phyloP scores from a whole-genome alignment of 2,797 vertebrate species.

The Gallinago stenura region DNA sequence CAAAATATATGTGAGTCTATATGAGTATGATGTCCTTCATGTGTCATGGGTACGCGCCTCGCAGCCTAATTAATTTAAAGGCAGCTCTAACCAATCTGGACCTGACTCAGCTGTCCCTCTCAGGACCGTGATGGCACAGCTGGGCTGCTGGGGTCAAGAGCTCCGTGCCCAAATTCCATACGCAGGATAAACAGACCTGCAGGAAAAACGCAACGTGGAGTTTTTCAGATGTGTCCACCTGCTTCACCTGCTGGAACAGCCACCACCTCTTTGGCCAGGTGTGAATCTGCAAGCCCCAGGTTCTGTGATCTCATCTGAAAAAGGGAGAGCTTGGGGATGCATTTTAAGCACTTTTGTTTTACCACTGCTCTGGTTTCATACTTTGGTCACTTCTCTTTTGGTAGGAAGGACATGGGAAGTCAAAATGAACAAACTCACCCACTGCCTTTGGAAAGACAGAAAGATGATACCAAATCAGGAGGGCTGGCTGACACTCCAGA shows the following conservation, averaged over 20 bases:
- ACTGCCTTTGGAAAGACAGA: background rate
- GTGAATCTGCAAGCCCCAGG: background rate
- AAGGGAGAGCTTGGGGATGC: background rate
- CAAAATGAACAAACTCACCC: background rate
- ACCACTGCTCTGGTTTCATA: background rate
- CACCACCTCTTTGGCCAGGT: background rate
- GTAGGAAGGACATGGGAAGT: background rate
- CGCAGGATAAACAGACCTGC: background rate
- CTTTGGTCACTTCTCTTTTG: background rate
- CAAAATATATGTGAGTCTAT: background rate
- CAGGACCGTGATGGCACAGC: background rate
- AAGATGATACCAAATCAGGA: background rate
- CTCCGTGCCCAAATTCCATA: background rate
- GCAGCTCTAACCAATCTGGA: background rate
- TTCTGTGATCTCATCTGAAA: background rate
- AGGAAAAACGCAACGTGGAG: background rate
- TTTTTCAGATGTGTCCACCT: background rate
- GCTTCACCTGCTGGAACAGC: background rate
- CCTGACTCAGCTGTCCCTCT: constrained; percentile 22
- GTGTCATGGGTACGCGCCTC: background rate
- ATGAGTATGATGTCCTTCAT: background rate
- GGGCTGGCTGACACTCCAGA: no score
- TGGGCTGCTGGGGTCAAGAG: background rate
- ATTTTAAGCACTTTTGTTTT: background rate
- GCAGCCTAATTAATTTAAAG: background rate